Base-by-base conservation (phyloP, 1,140 invertebrate genomes). In the Euura saliciscinereae region DNA sequence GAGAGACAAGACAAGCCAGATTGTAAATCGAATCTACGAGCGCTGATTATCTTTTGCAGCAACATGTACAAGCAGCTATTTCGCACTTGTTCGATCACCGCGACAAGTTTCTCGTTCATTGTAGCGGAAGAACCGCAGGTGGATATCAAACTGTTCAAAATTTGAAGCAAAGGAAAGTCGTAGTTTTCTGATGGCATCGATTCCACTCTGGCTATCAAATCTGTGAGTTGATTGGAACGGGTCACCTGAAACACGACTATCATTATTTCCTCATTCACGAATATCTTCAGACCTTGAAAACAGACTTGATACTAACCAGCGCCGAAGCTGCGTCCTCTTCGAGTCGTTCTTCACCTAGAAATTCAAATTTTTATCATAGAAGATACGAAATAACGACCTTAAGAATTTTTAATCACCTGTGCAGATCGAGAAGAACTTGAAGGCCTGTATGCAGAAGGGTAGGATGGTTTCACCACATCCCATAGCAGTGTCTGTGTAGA, bases 1-100 rank as follows among this genome's bases (percentile, higher is more conserved):
- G 81, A 83, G 1, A 84, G 73, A 75, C 80, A 83, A n/a, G 75
- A 73, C 3, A 85, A 66, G 64, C 84, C 80, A 6, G 83, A 73
- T 2, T 76, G 74, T 6, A 84, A 59, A 77, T 86, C 85, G 59
- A 85, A 78, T 11, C 69, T 72, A 59, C 74, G 78, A 13, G 69
- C 75, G 65, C 69, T 77, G 2, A 83, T 71, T n/a, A 86, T 65
- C 78, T 83, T 85, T 8, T 13, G 68, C 28, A 69, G 68, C 45
- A 69, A 45, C 28, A 28, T 67, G 3, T 11, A 28, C 66, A 67
- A 67, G 66, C 28, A 67, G 44, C 42, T 43, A 10, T 42, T 28
- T 43, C 28, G 66, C 8, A 67, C 44, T 44, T 8, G 66, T 44
- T 67, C 11, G 42, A 59, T 1, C 10, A n/a, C 51, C 3, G 13